phyloP scores from a whole-genome alignment of 2,888 invertebrate genomes.

The Conchocele bisecta region DNA sequence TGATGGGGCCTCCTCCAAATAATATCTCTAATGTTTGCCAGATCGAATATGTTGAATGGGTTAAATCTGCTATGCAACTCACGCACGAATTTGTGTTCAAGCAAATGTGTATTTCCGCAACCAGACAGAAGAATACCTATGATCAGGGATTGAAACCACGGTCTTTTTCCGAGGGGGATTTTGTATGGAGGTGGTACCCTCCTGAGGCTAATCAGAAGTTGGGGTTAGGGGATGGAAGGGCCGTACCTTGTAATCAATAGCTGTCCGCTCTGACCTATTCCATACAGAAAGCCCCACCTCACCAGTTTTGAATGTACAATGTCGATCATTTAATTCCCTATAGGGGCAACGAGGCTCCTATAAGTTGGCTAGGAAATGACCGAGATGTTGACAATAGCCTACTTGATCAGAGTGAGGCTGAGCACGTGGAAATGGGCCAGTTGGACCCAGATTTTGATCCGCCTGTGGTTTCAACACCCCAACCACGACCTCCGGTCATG shows the following conservation, averaged over 20 bases:
- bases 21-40: conserved; percentile 15
- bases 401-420: too few relatives aligned
- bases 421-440: too few relatives aligned
- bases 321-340: too few relatives aligned
- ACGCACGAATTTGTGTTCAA: conserved; percentile 84
- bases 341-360: too few relatives aligned
- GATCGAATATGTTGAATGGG: conserved; percentile 33
- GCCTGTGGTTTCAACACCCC: too few relatives aligned
- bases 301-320: too few relatives aligned
- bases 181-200: conserved; percentile 43
- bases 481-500: too few relatives aligned
- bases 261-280: too few relatives aligned
- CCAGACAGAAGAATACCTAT: conserved; percentile 27
- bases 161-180: conserved; percentile 2
- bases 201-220: conserved; percentile 26
- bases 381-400: too few relatives aligned
- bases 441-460: too few relatives aligned
- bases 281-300: too few relatives aligned
- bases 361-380: too few relatives aligned
- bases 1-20: conserved; percentile 22
- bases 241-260: conserved; percentile 27
- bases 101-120: conserved; percentile 23
- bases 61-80: conserved; percentile 88
- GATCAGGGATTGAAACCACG: conserved; percentile 15
- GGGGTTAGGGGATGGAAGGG: conserved; percentile 27